phyloP scores from a whole-genome alignment of 2,888 invertebrate species.

The Thymelicus lineola region DNA sequence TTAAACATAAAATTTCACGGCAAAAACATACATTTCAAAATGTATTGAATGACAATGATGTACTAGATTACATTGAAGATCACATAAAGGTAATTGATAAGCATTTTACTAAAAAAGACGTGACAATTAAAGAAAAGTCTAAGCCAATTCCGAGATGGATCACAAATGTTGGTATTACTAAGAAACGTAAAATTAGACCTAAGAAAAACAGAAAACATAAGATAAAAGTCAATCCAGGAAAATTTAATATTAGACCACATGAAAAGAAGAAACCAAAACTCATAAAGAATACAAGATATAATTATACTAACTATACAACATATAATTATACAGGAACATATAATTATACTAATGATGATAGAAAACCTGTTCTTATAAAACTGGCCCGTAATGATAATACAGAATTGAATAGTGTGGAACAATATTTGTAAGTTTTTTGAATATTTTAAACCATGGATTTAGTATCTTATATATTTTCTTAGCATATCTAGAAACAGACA shows the following conservation, averaged over 20 bases:
- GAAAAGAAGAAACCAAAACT: too few species aligned
- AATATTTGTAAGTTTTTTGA: constrained; percentile 9
- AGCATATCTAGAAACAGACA: too few species aligned
- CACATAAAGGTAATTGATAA: constrained; percentile 12
- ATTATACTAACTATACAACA: too few species aligned
- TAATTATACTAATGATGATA: neutral
- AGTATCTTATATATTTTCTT: too few species aligned
- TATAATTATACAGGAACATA: too few species aligned
- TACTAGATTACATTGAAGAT: constrained; percentile 26
- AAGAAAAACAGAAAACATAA: neutral
- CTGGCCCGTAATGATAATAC: neutral
- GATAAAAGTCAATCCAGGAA: too few species aligned
- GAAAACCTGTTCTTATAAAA: constrained; percentile 3
- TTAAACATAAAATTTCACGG: neutral
- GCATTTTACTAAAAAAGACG: neutral
- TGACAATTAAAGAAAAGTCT: neutral
- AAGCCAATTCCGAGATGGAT: neutral
- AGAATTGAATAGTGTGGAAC: neutral
- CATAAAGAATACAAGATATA: too few species aligned
- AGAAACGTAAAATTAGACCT: neutral
- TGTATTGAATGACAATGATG: constrained; percentile 2
- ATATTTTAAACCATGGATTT: neutral
- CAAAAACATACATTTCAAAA: constrained; percentile 1
- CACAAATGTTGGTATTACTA: neutral
- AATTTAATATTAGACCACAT: too few species aligned